Base-by-base conservation (phyloP, 64 coral and sea anemone genomes). In the Catalaphyllia jardinei region DNA sequence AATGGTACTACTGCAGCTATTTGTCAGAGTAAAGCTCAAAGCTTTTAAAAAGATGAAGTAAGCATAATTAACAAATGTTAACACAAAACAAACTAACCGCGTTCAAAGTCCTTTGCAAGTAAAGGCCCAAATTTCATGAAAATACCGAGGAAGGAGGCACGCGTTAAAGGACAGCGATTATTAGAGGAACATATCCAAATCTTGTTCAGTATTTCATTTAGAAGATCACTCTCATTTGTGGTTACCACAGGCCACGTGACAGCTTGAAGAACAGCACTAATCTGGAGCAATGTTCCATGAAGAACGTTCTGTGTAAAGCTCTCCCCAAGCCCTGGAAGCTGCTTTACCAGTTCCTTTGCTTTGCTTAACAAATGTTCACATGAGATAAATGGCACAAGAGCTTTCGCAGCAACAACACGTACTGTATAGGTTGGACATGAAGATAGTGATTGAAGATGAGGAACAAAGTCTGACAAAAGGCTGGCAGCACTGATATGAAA, bases 211-310 rank as follows among this genome's bases (percentile, higher is more conserved):
- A 92, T 33, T 18, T 62, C 79, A 61, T 83, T 75, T n/a, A 89
- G 10, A 57, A 89, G 61, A 29, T n/a, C 49, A 38, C n/a, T 27
- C 17, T 60, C 59, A 29, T 17, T 62, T 28, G 24, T 67, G 29
- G 35, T 29, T 52, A 87, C 73, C n/a, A 55, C 29, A 82, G 74
- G 89, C 46, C 39, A 77, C 3, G 30, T n/a, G 14, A 71, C 60
- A 79, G 86, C 77, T 29, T 74, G 71, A 69, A 92, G 80, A 50
- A 94, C 76, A 12, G 27, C 49, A 15, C 79, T 76, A 71, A 94
- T 89, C 69, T 95, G 94, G 8, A 80, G 91, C 57, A 95, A 78
- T 51, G 78, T 92, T 29, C 94, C 94, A 46, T 95, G 94, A 49
- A 92, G 33, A 55, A 29, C 29, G 74, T 95, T 95, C 17, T 95